Evolutionary conservation across 2,797 vertebrate species (phyloP).

Genomic region (Lagodon rhomboides): DNA sequence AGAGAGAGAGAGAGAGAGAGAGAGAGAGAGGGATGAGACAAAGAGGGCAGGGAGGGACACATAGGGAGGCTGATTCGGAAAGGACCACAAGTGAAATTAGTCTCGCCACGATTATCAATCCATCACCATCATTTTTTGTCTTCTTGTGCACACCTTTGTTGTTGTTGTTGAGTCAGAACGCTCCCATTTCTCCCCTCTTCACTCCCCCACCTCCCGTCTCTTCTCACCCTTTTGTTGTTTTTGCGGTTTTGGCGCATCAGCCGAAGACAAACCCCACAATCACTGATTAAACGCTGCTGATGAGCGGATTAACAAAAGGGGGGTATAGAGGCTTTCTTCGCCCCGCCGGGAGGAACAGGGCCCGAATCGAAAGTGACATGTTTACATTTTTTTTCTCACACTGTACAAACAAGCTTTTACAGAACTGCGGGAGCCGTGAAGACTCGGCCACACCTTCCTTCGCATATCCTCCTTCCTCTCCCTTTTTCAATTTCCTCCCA

Average conservation of each 20-base stretch:
- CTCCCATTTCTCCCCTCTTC: not conserved
- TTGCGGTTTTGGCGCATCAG: constrained; percentile 54
- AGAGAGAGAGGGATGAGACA: constrained; percentile 65
- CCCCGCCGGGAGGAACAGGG: constrained; percentile 45
- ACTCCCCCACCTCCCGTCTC: constrained; percentile 3
- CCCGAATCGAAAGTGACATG: constrained; percentile 79
- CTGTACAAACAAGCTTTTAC: constrained; percentile 78
- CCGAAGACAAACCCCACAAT: constrained; percentile 55
- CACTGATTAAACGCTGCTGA: constrained; percentile 67
- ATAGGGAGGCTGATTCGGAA: constrained; percentile 40
- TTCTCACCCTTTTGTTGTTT: constrained; percentile 46
- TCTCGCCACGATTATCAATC: not conserved
- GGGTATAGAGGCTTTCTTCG: constrained; percentile 65
- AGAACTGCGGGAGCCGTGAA: constrained; percentile 47
- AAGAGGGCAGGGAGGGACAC: constrained; percentile 54
- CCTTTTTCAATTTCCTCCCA: constrained; percentile 5
- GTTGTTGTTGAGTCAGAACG: constrained; percentile 3
- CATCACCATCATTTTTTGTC: not conserved
- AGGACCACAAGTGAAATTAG: constrained; percentile 36
- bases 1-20: constrained; percentile 32
- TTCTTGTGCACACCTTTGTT: not conserved
- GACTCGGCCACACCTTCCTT: constrained; percentile 51
- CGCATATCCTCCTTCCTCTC: constrained; percentile 5
- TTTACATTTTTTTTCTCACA: constrained; percentile 78
- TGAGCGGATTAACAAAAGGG: constrained; percentile 58